phyloP scores from a whole-genome alignment of 2,888 invertebrate genomes.

The Ectobius pallidus region DNA sequence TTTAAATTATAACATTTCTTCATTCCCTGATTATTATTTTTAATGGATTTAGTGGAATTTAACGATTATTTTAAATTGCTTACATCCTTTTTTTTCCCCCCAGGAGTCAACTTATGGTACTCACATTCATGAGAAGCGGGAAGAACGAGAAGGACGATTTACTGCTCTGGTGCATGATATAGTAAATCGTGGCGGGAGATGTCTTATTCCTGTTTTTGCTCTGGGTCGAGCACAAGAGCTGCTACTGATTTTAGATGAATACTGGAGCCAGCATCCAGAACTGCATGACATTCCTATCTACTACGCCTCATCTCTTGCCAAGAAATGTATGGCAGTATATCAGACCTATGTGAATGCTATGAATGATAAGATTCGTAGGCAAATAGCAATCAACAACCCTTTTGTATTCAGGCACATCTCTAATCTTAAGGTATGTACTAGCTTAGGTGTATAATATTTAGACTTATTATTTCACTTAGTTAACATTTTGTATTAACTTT shows the following conservation, averaged over 20 bases:
- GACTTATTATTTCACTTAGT: too few species aligned
- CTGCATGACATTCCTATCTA: slow-evolving; percentile 98
- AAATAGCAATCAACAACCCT: slow-evolving; percentile 98
- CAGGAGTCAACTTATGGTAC: slow-evolving; percentile 99
- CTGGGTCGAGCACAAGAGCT: slow-evolving; percentile 96
- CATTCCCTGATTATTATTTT: too few species aligned
- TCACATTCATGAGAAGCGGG: slow-evolving; percentile 97
- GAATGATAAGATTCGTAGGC: slow-evolving; percentile 96
- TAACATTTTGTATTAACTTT: too few species aligned
- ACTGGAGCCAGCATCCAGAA: slow-evolving; percentile 96
- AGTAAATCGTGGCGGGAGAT: slow-evolving; percentile 95
- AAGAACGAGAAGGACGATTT: slow-evolving; percentile 94
- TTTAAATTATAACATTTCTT: too few species aligned
- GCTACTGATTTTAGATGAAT: slow-evolving; percentile 93
- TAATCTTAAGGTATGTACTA: slow-evolving; percentile 85
- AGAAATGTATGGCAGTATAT: slow-evolving; percentile 99
- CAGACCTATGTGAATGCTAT: slow-evolving; percentile 99
- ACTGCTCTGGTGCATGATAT: slow-evolving; percentile 93
- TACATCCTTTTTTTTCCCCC: too few species aligned
- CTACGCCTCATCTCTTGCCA: slow-evolving; percentile 98
- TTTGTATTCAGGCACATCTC: slow-evolving; percentile 98
- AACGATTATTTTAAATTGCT: too few species aligned
- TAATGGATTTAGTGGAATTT: too few species aligned
- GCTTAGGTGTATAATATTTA: too few species aligned
- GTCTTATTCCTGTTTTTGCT: slow-evolving; percentile 98